Evolutionary conservation across 2,113 vertebrate genomes (phyloP), one percentile per base, ranked within the genome.

Genomic region (Dipodomys merriami): DNA sequence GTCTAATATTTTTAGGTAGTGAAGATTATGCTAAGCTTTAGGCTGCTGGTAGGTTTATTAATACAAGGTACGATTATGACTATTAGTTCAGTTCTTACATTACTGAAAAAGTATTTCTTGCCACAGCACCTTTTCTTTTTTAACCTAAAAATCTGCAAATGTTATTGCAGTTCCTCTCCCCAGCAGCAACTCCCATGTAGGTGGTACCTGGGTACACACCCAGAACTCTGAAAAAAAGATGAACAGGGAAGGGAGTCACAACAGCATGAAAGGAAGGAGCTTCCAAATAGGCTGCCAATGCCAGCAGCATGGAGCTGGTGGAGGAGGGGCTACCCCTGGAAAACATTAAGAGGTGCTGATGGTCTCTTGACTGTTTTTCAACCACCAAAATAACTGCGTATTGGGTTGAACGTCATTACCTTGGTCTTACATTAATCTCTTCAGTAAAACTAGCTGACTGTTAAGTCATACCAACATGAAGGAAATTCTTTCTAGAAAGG

Each of bases 1-100:
- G n/a, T 91, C 39, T 95, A 94, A 67, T 97, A 96, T 97, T 97
- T 98, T 98, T 98, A 97, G 96, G 90, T 94, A 67, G 94, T 89
- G 81, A 97, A 98, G 97, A 96, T 97, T 97, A 95, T 78, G 88
- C 95, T 98, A 96, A 98, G 97, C 96, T 96, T 80, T 27, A 6
- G 91, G 86, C 93, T 95, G 94, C 92, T 29, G 92, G 74, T 96
- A 95, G 94, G 96, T 96, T 60, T 79, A 86, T 86, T 97, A 97
- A 96, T 97, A 91, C 84, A 80, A 87, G 0, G 29, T 1, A 2
- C 95, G 97, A 96, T 98, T 98, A 95, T 79, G 29, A 83, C 80
- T 93, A 68, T 93, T 97, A 94, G 96, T 96, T 97, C 96, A 95
- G 90, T 94, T 35, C 95, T 96, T 86, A 76, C 82, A 90, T 91